Evolutionary conservation across 2,113 vertebrate species (phyloP), one percentile per base, ranked within the genome.

Genomic region (Pachycephala philippinensis): DNA sequence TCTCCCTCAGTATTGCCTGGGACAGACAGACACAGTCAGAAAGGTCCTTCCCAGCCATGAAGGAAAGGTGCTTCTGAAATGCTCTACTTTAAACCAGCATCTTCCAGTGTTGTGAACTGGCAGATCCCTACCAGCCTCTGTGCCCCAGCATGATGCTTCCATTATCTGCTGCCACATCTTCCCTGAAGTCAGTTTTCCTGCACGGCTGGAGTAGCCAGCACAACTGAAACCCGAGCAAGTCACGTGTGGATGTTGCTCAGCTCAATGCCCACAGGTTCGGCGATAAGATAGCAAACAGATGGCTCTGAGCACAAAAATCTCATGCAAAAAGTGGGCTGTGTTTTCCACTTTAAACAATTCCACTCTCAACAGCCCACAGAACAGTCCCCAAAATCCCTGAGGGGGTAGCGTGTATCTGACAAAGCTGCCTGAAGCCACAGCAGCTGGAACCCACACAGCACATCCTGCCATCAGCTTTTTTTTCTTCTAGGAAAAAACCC

Each of bases 371-470:
- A 93, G 79, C 80, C 60, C 71, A 59, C 54, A 45, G 52, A 83
- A 80, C 45, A 86, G 90, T 10, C 39, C 54, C 42, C 60, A 47
- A 33, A 92, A 69, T 9, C 44, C 71, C 90, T 44, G 44, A 63
- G 69, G 78, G 30, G 82, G 56, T 15, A 66, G 56, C 3, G 2
- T 52, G 52, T 52, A 22, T 75, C 77, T 87, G 77, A 88, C 70
- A 88, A 76, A 95, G 72, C 70, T 77, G 94, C 71, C 54, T 39
- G 50, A 69, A 87, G 75, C 85, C 70, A 44, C 69, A 70, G 84
- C 85, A 97, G 91, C 92, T 97, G 91, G 54, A 84, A 84, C 19
- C 30, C 66, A 83, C 90, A 45, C 45, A 76, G 82, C 54, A 72
- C 88, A 83, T 49, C 45, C 85, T 89, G 70, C 79, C 75, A 85